Evolutionary conservation across 2,888 invertebrate species (phyloP), one percentile per base, ranked within the genome.

Genomic region (Nycteola revayana): DNA sequence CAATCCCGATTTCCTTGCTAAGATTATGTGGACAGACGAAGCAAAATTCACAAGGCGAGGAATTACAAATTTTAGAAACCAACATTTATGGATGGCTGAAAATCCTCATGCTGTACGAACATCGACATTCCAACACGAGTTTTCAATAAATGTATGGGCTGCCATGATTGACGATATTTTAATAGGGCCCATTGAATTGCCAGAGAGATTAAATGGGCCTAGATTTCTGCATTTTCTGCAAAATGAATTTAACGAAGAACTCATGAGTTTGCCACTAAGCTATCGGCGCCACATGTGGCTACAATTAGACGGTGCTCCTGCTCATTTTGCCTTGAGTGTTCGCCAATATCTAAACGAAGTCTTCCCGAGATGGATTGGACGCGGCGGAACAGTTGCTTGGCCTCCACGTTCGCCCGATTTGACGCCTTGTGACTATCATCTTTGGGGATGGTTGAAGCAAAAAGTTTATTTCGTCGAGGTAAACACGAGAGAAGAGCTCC

Each of bases 211-310:
- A 11, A 27, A 26, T 14, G 37, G 29, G 9, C 8, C 10, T 8
- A 26, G 6, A 20, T 35, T 38, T 23, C 20, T 34, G 11, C 9
- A 32, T 23, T 42, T 43, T 32, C 23, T 46, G 25, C 36, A 24
- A 38, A 36, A 47, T 10, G 21, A 46, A 30, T 28, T 47, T 21
- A 7, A 7, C 7, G 27, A 27, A 18, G 27, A 27, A 18, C 17
- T 17, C 18, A 9, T 27, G 27, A 14, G 17, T 17, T 27, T 27
- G 27, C 17, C 27, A 17, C 18, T 27, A 27, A 14, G 27, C 27
- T 14, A 14, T 17, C 27, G 27, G 9, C 14, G 18, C 27, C 27
- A 18, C 21, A 21, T 21, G 21, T 21, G n/a, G 7, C 21, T 21
- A n/a, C 21, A 21, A 21, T n/a, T 21, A n/a, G 21, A 21, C n/a